These are phyloP conservation scores for Diadophis punctatus DNA, from an alignment of 2,113 vertebrate species.

Conservation along the genomic window DNA sequence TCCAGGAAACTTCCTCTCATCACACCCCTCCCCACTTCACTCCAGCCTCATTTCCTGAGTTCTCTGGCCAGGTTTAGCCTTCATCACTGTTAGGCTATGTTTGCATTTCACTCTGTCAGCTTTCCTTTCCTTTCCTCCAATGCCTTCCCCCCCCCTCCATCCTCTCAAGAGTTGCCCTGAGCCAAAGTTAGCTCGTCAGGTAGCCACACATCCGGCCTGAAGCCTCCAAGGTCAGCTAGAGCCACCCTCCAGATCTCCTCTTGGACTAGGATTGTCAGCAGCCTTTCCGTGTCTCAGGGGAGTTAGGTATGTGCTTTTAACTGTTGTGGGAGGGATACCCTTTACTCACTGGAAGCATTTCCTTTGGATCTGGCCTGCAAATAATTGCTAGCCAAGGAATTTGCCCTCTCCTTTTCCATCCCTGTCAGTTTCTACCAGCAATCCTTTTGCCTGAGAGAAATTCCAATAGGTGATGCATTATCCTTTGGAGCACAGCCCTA, in stretches of 20 bases:
- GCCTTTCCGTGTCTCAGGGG: slow-evolving; percentile 49
- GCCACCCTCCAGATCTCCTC: slow-evolving; percentile 85
- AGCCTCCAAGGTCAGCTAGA: slow-evolving; percentile 72
- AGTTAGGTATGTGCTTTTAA: slow-evolving; percentile 43
- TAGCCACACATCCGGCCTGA: slow-evolving; percentile 65
- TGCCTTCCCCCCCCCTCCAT: slow-evolving; percentile 48
- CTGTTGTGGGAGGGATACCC: slow-evolving; percentile 40
- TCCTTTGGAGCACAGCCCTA: too few species aligned
- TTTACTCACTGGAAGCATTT: slow-evolving; percentile 48
- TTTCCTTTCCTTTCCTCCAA: slow-evolving; percentile 53
- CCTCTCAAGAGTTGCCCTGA: slow-evolving; percentile 57
- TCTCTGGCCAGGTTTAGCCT: slow-evolving; percentile 69
- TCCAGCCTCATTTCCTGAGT: slow-evolving; percentile 72
- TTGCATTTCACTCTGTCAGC: slow-evolving; percentile 70
- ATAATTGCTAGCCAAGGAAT: slow-evolving; percentile 1
- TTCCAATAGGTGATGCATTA: not conserved
- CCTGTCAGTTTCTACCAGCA: not conserved
- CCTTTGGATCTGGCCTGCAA: slow-evolving; percentile 25
- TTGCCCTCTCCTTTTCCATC: slow-evolving; percentile 21
- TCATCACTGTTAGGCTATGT: slow-evolving; percentile 65
- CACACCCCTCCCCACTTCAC: slow-evolving; percentile 65
- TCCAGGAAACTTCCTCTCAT: slow-evolving; percentile 73
- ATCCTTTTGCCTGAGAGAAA: not conserved
- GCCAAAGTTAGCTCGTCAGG: slow-evolving; percentile 70
- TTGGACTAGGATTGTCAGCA: slow-evolving; percentile 80